A percentile compares a stretch with the other conserved stretches of the same genome.
phyloP scores from a whole-genome alignment of 2,797 vertebrate genomes.

The Micromesistius poutassou region DNA sequence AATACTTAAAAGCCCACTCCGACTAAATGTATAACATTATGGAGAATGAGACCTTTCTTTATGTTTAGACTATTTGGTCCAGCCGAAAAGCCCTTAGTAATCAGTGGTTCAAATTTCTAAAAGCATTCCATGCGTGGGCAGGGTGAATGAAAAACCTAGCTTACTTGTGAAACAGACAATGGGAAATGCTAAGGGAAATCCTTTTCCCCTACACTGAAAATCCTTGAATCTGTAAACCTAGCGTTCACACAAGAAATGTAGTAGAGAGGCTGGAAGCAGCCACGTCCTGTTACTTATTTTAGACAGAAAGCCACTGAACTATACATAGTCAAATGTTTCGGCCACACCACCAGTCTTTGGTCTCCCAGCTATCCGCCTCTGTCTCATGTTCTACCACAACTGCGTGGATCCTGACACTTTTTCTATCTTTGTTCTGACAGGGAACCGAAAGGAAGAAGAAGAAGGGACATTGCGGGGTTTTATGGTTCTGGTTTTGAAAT shows the following conservation, averaged over 20 bases:
- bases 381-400: constrained; percentile 23
- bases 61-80: not conserved
- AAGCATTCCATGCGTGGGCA: not conserved
- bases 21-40: not conserved
- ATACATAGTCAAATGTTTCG: constrained; percentile 70
- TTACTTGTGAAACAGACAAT: constrained; percentile 6
- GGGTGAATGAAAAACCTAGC: not conserved
- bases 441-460: constrained; percentile 6
- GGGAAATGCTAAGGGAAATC: constrained; percentile 52
- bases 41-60: not conserved
- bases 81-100: not conserved
- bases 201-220: constrained; percentile 29
- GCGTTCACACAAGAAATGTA: constrained; percentile 45
- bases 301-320: constrained; percentile 72
- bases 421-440: constrained; percentile 24
- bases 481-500: constrained; percentile 29
- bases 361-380: constrained; percentile 35
- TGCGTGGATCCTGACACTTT: constrained; percentile 20
- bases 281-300: constrained; percentile 70
- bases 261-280: constrained; percentile 50
- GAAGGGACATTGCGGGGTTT: constrained; percentile 10
- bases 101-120: not conserved
- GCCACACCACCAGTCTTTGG: constrained; percentile 38
- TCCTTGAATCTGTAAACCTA: constrained; percentile 47
- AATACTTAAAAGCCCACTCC: not conserved